Conservation (phyloP, 2,113 vertebrate species). For the Empidonax traillii region DNA sequence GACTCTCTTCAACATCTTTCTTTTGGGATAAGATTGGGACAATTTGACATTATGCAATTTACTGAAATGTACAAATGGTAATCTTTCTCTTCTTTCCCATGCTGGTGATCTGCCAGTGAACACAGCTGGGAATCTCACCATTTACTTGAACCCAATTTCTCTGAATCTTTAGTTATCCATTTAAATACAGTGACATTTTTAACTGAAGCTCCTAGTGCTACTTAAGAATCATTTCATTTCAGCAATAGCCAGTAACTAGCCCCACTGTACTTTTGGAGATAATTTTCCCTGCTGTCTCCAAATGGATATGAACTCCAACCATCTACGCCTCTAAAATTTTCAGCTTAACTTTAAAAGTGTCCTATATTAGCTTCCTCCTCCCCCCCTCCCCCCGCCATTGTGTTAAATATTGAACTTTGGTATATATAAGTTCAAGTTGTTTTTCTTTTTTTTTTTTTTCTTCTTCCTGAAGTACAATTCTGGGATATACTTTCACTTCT, state of each 20-base stretch:
- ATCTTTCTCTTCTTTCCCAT: neutral
- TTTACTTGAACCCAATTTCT: constrained; percentile 23
- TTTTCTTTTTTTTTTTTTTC: neutral
- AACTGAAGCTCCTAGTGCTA: constrained; percentile 30
- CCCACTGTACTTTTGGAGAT: neutral
- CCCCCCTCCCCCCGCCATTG: neutral
- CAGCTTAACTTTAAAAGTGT: constrained; percentile 9
- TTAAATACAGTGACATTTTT: constrained; percentile 40
- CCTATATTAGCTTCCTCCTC: neutral
- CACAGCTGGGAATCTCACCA: neutral
- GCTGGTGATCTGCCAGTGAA: neutral
- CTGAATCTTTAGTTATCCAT: constrained; percentile 39
- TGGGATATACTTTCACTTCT: constrained; percentile 29
- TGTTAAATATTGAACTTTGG: constrained; percentile 55
- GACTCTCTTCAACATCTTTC: neutral
- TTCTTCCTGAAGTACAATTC: constrained; percentile 23
- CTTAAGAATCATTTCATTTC: constrained; percentile 20
- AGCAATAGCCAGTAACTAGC: neutral
- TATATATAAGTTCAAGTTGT: constrained; percentile 19
- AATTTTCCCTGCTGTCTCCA: constrained; percentile 53
- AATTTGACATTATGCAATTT: constrained; percentile 26
- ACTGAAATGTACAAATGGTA: neutral
- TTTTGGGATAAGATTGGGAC: neutral
- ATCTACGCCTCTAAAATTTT: constrained; percentile 25
- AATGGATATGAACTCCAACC: neutral